Evolutionary conservation across 2,888 invertebrate species (phyloP).

Genomic region (Xylocampa areola): DNA sequence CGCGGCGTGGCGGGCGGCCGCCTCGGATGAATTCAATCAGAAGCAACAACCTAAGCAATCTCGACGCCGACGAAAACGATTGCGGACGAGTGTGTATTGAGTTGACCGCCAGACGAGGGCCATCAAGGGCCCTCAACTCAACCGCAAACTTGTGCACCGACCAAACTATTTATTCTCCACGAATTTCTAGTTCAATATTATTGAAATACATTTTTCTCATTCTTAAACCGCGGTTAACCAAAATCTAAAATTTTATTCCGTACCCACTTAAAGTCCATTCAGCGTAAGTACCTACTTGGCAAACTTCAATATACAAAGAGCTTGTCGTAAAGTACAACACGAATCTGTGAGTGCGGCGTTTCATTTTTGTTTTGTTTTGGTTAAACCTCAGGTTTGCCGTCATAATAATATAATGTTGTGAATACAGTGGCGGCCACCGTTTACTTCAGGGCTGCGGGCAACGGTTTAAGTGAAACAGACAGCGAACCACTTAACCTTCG

Average conservation of each 20-base stretch:
- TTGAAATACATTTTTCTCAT: slow-evolving; percentile 59
- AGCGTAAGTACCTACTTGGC: slow-evolving; percentile 54
- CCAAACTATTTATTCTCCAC: slow-evolving; percentile 70
- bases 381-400: slow-evolving; percentile 68
- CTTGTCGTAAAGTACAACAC: slow-evolving; percentile 62
- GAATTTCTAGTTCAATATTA: slow-evolving; percentile 59
- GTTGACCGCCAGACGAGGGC: slow-evolving; percentile 77
- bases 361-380: slow-evolving; percentile 70
- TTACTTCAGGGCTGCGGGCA: slow-evolving; percentile 73
- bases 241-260: slow-evolving; percentile 52
- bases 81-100: slow-evolving; percentile 82
- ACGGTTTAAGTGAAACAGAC: slow-evolving; percentile 85
- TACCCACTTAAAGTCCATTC: slow-evolving; percentile 55
- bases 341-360: slow-evolving; percentile 61
- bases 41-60: slow-evolving; percentile 86
- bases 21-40: slow-evolving; percentile 85
- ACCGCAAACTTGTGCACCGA: slow-evolving; percentile 67
- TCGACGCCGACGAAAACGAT: slow-evolving; percentile 80
- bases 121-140: slow-evolving; percentile 73
- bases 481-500: slow-evolving; percentile 84
- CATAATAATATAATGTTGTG: slow-evolving; percentile 77
- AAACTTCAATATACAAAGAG: slow-evolving; percentile 59
- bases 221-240: slow-evolving; percentile 28
- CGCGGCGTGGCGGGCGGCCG: slow-evolving; percentile 58
- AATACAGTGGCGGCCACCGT: slow-evolving; percentile 73